A percentile compares a stretch with the other conserved stretches of the same genome.
These are phyloP conservation scores for Thymelicus sylvestris DNA, from an alignment of 2,888 invertebrate species.

Conservation along the genomic window DNA sequence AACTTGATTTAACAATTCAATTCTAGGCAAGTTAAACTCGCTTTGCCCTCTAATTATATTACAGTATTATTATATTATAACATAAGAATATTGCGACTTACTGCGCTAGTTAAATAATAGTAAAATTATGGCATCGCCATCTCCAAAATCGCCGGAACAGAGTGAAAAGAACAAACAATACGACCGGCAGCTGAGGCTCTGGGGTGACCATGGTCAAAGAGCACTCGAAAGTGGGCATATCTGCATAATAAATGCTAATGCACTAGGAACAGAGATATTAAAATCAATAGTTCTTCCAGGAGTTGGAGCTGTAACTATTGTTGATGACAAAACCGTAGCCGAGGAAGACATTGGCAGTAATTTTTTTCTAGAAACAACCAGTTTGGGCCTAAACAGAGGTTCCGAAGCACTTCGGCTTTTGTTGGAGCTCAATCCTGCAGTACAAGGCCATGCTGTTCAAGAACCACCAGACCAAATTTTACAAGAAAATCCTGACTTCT, in stretches of 20 bases:
- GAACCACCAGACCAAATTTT: constrained; percentile 94
- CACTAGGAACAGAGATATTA: constrained; percentile 96
- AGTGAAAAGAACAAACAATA: constrained; percentile 91
- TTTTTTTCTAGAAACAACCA: constrained; percentile 95
- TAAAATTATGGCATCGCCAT: constrained; percentile 86
- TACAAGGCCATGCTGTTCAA: constrained; percentile 95
- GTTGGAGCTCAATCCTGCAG: constrained; percentile 96
- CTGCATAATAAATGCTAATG: constrained; percentile 97
- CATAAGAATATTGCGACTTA: too few species aligned
- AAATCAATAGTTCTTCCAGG: constrained; percentile 98
- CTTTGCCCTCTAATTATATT: background rate
- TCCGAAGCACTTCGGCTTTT: constrained; percentile 92
- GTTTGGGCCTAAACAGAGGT: constrained; percentile 93
- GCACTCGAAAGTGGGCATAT: constrained; percentile 95
- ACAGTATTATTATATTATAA: too few species aligned
- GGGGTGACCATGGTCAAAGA: constrained; percentile 99
- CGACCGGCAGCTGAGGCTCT: constrained; percentile 94
- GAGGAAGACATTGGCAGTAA: constrained; percentile 98
- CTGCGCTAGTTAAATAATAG: background rate
- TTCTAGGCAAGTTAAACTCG: background rate
- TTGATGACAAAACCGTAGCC: constrained; percentile 93
- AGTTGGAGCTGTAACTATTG: constrained; percentile 95
- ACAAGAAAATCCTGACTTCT: constrained; percentile 94
- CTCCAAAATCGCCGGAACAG: constrained; percentile 89
- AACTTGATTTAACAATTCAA: too few species aligned